phyloP scores from a whole-genome alignment of 2,113 vertebrate genomes.

The Eidolon helvum region DNA sequence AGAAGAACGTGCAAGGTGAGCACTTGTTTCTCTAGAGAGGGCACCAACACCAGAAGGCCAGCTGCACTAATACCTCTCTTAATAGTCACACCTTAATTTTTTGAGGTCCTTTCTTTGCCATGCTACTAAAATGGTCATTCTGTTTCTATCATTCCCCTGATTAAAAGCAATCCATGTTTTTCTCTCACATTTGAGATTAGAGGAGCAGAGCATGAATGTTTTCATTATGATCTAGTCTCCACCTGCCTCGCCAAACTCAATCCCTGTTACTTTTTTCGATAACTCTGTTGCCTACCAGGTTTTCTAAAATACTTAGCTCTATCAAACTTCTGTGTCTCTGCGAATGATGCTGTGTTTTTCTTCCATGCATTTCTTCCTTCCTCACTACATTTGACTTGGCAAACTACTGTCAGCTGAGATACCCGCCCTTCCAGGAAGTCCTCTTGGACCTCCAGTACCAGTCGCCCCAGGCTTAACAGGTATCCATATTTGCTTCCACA shows the following conservation, averaged over 20 bases:
- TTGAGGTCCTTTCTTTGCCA: not conserved
- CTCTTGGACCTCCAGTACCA: rapidly evolving
- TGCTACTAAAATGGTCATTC: not conserved
- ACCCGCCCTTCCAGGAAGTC: rapidly evolving
- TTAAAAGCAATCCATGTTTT: not conserved
- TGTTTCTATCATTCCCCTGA: not conserved
- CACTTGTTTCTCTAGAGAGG: not conserved
- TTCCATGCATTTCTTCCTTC: not conserved
- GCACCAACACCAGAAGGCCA: not conserved
- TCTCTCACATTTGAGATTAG: not conserved
- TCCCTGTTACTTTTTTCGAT: not conserved
- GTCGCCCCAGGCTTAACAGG: not conserved
- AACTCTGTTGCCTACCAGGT: rapidly evolving
- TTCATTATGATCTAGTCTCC: not conserved
- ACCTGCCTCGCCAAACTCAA: not conserved
- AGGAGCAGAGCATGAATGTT: not conserved
- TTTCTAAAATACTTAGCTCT: not conserved
- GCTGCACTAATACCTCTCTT: not conserved
- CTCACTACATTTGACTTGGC: not conserved
- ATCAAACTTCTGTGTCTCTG: not conserved
- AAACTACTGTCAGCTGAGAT: not conserved
- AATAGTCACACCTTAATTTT: not conserved
- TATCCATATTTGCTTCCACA: not conserved
- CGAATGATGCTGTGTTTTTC: not conserved
- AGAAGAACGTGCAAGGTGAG: not conserved